A percentile compares a stretch with the other conserved stretches of the same genome.
Evolutionary conservation across 2,797 vertebrate genomes (phyloP).

Genomic region (Crenichthys baileyi): DNA sequence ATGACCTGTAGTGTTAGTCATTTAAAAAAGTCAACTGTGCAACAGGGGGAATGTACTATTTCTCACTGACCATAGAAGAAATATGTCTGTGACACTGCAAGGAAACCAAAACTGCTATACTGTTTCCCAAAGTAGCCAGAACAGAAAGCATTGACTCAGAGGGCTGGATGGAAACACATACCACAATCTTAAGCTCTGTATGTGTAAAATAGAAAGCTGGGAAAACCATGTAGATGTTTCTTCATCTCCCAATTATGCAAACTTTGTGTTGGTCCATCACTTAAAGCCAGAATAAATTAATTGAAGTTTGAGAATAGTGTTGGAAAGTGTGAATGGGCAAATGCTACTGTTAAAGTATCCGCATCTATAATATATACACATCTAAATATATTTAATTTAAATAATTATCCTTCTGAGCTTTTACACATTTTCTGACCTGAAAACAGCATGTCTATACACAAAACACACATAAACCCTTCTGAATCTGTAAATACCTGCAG

Average conservation of each 20-base stretch:
- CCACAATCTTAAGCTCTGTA: no score
- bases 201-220: no score
- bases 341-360: background rate
- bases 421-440: slow-evolving; percentile 2
- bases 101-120: no score
- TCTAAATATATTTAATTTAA: background rate
- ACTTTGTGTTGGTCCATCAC: background rate
- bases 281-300: background rate
- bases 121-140: no score
- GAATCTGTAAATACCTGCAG: slow-evolving; percentile 56
- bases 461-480: slow-evolving; percentile 16
- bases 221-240: background rate
- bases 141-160: no score
- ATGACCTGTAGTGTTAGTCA: no score
- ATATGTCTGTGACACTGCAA: no score
- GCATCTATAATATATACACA: background rate
- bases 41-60: no score
- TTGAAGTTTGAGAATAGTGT: background rate
- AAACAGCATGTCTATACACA: slow-evolving; percentile 4
- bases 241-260: background rate
- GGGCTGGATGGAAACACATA: no score
- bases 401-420: background rate
- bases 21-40: no score
- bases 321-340: background rate
- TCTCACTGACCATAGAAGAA: no score